phyloP scores from a whole-genome alignment of 2,888 invertebrate species.

The Metallyticus violacea region DNA sequence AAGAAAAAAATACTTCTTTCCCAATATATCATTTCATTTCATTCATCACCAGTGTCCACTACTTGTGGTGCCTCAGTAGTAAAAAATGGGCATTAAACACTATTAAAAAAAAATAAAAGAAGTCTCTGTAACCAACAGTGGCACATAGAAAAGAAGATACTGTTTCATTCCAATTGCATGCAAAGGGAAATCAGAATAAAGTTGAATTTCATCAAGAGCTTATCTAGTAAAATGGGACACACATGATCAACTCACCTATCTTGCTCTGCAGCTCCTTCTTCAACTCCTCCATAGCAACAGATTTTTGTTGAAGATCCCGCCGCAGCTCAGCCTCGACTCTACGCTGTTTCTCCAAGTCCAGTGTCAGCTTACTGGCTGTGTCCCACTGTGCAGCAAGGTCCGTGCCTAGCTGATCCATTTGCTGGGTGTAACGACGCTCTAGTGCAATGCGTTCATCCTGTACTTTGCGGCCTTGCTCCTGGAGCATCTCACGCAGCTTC shows the following conservation, averaged over 20 bases:
- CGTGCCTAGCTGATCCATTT: constrained; percentile 74
- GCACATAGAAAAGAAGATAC: too few species aligned
- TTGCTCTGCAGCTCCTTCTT: constrained; percentile 77
- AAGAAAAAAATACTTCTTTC: too few species aligned
- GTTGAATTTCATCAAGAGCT: too few species aligned
- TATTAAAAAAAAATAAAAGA: too few species aligned
- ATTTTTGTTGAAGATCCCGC: constrained; percentile 73
- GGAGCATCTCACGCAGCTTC: constrained; percentile 70
- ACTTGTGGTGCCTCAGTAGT: too few species aligned
- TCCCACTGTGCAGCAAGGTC: constrained; percentile 81
- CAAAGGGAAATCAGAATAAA: too few species aligned
- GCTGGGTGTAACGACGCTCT: constrained; percentile 54
- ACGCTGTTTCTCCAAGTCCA: constrained; percentile 76
- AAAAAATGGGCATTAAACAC: too few species aligned
- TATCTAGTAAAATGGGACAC: too few species aligned
- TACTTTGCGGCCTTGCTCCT: constrained; percentile 58
- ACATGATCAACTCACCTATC: constrained; percentile 59
- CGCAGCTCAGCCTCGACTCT: constrained; percentile 73
- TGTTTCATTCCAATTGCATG: too few species aligned
- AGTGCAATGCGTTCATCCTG: constrained; percentile 34
- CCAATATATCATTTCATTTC: too few species aligned
- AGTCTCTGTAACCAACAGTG: too few species aligned
- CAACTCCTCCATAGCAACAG: constrained; percentile 71
- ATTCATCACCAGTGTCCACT: too few species aligned
- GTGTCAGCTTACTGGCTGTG: constrained; percentile 67